Base-by-base conservation (phyloP, 2,797 vertebrate genomes). In the Cuculus canorus region DNA sequence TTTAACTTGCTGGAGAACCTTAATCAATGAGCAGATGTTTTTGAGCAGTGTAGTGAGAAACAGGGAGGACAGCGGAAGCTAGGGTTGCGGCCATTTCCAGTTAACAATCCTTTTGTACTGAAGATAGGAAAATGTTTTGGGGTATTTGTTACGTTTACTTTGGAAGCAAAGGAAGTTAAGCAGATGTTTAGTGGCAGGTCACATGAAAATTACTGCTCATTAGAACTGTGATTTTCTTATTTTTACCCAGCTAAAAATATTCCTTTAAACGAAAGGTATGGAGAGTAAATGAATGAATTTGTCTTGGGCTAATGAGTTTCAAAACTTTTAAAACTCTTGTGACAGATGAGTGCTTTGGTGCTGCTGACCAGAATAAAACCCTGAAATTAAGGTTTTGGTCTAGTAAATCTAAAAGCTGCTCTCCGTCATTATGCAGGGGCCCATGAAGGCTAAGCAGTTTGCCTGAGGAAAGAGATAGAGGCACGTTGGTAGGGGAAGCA, bases 401-500 rank as follows among this genome's bases (percentile, higher is more conserved):
- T 56, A 72, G 28, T 23, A 80, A 50, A 80, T 54, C 23, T 39
- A 32, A 35, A 30, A 71, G 47, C 27, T 35, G 13, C 3, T 75
- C 32, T 43, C 45, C 21, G 60, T 25, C 30, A 43, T 10, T 33
- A 48, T 14, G 16, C 23, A 60, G 48, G 25, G 59, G 14, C 1
- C 1, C 25, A 23, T 13, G 60, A 24, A 35, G n/a, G 33, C 19
- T 53, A 39, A 59, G 60, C 17, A 43, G 30, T 39, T 78, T 73
- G 14, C 33, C 35, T 43, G 54, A 53, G 52, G 28, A 85, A 50
- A 35, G 13, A n/a, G 52, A 53, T 53, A 53, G 7, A 53, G 52
- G 16, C 30, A 14, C n/a, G 6, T 10, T 24, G 22, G 52, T 0
- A 0, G 52, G 16, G 14, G 35, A 71, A 54, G 47, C 19, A 71